Evolutionary conservation across 2,113 vertebrate genomes (phyloP).

Genomic region (Pedetes capensis): DNA sequence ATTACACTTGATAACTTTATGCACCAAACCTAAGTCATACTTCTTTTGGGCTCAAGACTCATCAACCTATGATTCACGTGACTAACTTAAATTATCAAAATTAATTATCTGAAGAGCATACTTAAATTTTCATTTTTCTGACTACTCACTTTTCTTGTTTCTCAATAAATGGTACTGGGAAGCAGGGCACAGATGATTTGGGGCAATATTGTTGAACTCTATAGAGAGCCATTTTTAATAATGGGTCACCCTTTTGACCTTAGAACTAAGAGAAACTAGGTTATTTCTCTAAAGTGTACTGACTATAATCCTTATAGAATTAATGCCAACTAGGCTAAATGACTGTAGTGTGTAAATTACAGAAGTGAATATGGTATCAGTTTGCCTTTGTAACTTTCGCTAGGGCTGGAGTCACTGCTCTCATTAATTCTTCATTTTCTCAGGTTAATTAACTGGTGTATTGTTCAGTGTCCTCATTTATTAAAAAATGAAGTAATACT

Average conservation of each 20-base stretch:
- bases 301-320: constrained; percentile 51
- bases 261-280: constrained; percentile 59
- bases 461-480: constrained; percentile 60
- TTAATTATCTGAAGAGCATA: background rate
- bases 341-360: constrained; percentile 37
- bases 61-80: background rate
- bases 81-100: constrained; percentile 13
- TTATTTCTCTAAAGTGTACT: constrained; percentile 56
- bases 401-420: constrained; percentile 1
- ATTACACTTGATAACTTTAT: background rate
- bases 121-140: background rate
- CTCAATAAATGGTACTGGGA: background rate
- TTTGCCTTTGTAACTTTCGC: constrained; percentile 32
- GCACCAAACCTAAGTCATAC: background rate
- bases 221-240: constrained; percentile 53
- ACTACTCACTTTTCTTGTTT: background rate
- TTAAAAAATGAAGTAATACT: constrained; percentile 36
- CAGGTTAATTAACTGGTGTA: constrained; percentile 63
- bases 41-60: background rate
- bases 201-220: background rate
- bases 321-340: constrained; percentile 40
- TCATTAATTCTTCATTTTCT: constrained; percentile 71
- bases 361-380: background rate
- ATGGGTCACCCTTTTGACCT: constrained; percentile 58
- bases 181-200: background rate